These are phyloP conservation scores for Ctenochaetus hawaiiensis DNA, from an alignment of 2,797 vertebrate species.

Conservation along the genomic window DNA sequence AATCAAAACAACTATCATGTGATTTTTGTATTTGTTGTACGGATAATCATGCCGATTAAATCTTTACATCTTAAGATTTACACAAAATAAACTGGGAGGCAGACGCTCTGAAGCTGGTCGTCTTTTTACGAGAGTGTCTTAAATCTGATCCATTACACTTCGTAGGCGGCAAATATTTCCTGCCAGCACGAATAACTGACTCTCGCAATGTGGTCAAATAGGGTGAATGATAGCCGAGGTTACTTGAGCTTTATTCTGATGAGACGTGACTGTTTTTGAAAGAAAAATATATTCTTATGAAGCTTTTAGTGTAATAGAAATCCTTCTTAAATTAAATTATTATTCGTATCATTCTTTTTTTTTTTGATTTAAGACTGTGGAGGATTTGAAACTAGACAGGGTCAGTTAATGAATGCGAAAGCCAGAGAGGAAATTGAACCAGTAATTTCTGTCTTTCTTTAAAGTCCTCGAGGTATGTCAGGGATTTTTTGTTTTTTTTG, in stretches of 20 bases:
- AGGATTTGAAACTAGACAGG: constrained; percentile 17
- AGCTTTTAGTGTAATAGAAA: constrained; percentile 46
- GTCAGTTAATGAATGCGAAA: constrained; percentile 31
- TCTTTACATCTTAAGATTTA: background rate
- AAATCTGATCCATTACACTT: constrained; percentile 9
- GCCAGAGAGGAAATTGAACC: constrained; percentile 4
- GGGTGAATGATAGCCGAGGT: constrained; percentile 15
- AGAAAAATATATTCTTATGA: constrained; percentile 13
- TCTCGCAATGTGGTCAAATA: constrained; percentile 22
- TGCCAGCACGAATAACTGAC: constrained; percentile 1
- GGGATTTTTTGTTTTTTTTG: no score
- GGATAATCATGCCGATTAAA: background rate
- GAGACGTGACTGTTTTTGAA: background rate
- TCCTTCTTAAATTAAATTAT: constrained; percentile 24
- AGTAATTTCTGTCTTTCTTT: constrained; percentile 1
- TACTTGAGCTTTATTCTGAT: constrained; percentile 29
- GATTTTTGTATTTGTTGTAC: background rate
- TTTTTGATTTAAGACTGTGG: background rate
- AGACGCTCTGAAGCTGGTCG: background rate
- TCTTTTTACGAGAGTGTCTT: background rate
- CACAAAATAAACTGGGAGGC: background rate
- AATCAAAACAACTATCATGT: background rate
- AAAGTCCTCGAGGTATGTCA: background rate
- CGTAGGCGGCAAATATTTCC: constrained; percentile 5
- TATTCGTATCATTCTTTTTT: background rate